Evolutionary conservation across 1,140 invertebrate species (phyloP), one percentile per base, ranked within the genome.

Genomic region (Zophobas atratus): DNA sequence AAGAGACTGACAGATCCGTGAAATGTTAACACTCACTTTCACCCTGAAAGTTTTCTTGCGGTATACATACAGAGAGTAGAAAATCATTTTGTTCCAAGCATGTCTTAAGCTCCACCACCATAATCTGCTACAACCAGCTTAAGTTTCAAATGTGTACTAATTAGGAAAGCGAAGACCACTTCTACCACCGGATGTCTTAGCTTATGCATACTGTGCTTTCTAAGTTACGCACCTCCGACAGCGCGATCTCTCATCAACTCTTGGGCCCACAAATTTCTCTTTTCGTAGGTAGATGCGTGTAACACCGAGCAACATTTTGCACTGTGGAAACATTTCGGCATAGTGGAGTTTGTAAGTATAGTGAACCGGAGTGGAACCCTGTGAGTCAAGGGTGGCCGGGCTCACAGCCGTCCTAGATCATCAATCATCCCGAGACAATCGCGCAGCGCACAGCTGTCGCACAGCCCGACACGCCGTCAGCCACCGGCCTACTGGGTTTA

Each of bases 381-480:
- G 82, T 79, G 81, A 82, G 80, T 82, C 79, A 84, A 82, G 82
- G 83, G 82, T 81, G 81, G 84, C 80, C 77, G 70, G 71, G 80
- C 79, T 74, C 80, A 60, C 84, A 84, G 83, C 84, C 84, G 84
- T 84, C 84, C 83, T 79, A 77, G 82, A 84, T 85, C 84, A 85
- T 85, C 84, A 85, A 85, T 85, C 84, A 85, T 85, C 81, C 84
- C 79, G 84, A 85, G 84, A 85, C 84, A 85, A 85, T 85, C 84
- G 84, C 82, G 78, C 78, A 79, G 82, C 79, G 83, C 82, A 84
- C 84, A 85, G 84, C 84, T 85, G 84, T 85, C 84, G 84, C 82
- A 81, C 81, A 84, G 79, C 77, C 82, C 81, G 84, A 84, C 83
- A 82, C 79, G 77, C 79, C 76, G 77, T 81, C 79, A 82, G 79